Evolutionary conservation across 2,888 invertebrate genomes (phyloP).

Genomic region (Linnaemya tessellans): DNA sequence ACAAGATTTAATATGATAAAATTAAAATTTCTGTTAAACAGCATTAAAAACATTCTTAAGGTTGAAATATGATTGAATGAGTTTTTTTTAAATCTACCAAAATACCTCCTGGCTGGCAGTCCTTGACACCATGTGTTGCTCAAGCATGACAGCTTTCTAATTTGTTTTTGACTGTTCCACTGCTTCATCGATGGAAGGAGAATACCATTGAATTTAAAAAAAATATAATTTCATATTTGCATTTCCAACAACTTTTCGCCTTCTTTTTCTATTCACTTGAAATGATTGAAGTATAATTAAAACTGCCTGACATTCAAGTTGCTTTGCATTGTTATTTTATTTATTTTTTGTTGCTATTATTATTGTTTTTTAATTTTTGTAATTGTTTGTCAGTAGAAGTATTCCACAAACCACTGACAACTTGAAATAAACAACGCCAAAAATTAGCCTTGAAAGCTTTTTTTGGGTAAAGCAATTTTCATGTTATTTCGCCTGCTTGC

Average conservation of each 20-base stretch:
- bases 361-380: not conserved
- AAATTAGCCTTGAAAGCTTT: constrained; percentile 67
- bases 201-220: not conserved
- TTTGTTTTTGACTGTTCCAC: constrained; percentile 10
- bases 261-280: constrained; percentile 4
- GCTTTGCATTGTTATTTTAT: constrained; percentile 12
- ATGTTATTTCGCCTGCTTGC: constrained; percentile 7
- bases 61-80: too few species aligned
- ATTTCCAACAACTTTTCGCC: not conserved
- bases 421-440: constrained; percentile 70
- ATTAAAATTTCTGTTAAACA: too few species aligned
- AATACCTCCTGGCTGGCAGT: too few species aligned
- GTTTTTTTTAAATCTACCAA: too few species aligned
- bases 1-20: not conserved
- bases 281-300: constrained; percentile 69
- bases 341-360: not conserved
- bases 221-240: not conserved
- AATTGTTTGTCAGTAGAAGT: constrained; percentile 69
- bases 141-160: constrained; percentile 11
- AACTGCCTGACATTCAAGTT: constrained; percentile 47
- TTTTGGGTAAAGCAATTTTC: constrained; percentile 1
- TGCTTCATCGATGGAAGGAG: constrained; percentile 17
- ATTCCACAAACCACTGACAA: constrained; percentile 72
- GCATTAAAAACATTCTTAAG: too few species aligned
- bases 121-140: not conserved